Percentiles rank a stretch among this genome's conserved stretches.
phyloP scores from a whole-genome alignment of 2,888 invertebrate genomes.

The Macrosoma leucophasiata region DNA sequence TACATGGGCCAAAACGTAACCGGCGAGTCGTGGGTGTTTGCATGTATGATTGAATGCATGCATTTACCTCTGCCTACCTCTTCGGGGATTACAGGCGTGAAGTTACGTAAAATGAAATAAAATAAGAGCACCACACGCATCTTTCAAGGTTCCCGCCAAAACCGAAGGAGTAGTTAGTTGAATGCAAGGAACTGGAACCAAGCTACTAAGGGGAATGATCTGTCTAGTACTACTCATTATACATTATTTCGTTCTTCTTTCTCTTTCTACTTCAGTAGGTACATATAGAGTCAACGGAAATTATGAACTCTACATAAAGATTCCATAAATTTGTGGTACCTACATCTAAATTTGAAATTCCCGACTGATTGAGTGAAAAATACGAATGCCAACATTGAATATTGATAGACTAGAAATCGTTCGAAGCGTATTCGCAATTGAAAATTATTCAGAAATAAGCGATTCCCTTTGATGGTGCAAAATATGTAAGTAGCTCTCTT shows the following conservation, averaged over 20 bases:
- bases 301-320: no score
- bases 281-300: no score
- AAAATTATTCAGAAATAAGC: constrained; percentile 67
- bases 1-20: no score
- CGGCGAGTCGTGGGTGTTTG: no score
- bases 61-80: no score
- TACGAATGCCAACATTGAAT: constrained; percentile 68
- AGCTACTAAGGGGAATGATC: neutral
- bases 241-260: no score
- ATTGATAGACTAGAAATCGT: constrained; percentile 76
- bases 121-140: no score
- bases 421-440: constrained; percentile 75
- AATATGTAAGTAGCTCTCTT: constrained; percentile 74
- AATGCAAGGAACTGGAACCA: neutral
- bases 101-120: no score
- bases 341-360: constrained; percentile 51
- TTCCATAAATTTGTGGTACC: constrained; percentile 22
- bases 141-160: no score
- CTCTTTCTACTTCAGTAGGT: no score
- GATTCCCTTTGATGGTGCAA: constrained; percentile 70
- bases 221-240: neutral
- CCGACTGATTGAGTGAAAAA: constrained; percentile 59
- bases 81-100: no score
- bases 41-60: no score
- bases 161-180: neutral